A percentile compares a stretch with the other conserved stretches of the same genome.
Conservation (phyloP, 2,113 vertebrate genomes). For the Varanus salvator region DNA sequence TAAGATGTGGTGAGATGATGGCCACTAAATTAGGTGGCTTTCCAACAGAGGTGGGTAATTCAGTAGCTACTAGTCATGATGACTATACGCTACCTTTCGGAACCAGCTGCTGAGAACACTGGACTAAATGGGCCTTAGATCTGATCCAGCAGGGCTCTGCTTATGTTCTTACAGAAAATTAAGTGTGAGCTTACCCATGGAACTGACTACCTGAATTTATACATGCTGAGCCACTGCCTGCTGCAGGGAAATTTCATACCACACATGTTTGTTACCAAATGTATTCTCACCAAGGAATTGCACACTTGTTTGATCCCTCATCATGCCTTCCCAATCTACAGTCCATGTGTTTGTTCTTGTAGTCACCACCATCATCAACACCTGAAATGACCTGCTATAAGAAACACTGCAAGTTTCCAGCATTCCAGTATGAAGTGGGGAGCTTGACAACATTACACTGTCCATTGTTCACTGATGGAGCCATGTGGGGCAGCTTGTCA, state of each 20-base stretch:
- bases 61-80: not conserved
- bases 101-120: too few relatives aligned
- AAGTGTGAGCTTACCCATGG: not conserved
- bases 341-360: too few relatives aligned
- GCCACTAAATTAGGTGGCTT: not conserved
- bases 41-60: not conserved
- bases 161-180: not conserved
- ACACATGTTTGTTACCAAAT: not conserved
- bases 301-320: too few relatives aligned
- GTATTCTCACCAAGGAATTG: not conserved
- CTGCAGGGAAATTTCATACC: not conserved
- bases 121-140: too few relatives aligned
- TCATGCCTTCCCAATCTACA: not conserved
- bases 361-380: not conserved
- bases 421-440: not conserved
- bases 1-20: too few relatives aligned
- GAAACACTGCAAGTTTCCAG: not conserved
- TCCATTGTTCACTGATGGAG: too few relatives aligned
- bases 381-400: not conserved
- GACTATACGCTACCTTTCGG: too few relatives aligned
- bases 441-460: not conserved
- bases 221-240: not conserved
- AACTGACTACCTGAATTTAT: not conserved
- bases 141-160: too few relatives aligned
- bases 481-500: too few relatives aligned